These are phyloP conservation scores for Leptodirus hochenwartii DNA, from an alignment of 2,888 invertebrate species.

Conservation along the genomic window DNA sequence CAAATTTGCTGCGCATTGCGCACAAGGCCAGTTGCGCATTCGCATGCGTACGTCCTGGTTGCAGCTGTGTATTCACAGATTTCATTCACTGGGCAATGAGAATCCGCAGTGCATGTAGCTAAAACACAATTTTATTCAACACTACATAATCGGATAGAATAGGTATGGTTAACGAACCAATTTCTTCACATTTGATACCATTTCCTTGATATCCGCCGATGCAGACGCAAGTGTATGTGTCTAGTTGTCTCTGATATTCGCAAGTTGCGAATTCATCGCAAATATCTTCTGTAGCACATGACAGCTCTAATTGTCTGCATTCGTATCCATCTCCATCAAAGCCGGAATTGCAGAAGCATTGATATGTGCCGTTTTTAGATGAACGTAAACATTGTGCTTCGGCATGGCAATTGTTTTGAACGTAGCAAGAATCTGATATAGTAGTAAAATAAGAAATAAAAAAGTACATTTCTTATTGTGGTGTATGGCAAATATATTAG, in stretches of 20 bases:
- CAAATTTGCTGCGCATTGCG: conserved; percentile 45
- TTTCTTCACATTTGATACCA: conserved; percentile 54
- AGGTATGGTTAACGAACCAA: conserved; percentile 26
- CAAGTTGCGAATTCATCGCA: conserved; percentile 65
- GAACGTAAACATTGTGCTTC: conserved; percentile 39
- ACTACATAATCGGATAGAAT: neutral
- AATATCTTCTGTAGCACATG: conserved; percentile 37
- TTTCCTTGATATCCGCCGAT: conserved; percentile 66
- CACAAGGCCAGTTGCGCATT: conserved; percentile 56
- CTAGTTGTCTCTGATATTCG: conserved; percentile 43
- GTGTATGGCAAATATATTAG: too few species aligned
- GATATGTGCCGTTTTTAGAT: conserved; percentile 45
- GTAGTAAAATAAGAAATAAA: conserved; percentile 9
- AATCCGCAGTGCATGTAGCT: conserved; percentile 39
- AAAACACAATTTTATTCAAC: conserved; percentile 10
- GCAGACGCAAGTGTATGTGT: conserved; percentile 57
- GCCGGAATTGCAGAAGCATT: conserved; percentile 64
- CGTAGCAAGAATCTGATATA: conserved; percentile 46
- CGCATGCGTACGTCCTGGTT: conserved; percentile 47
- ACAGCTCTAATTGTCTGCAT: conserved; percentile 35
- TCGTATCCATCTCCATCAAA: conserved; percentile 57
- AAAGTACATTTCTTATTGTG: conserved; percentile 1
- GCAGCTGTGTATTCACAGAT: conserved; percentile 47
- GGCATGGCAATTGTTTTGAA: conserved; percentile 60
- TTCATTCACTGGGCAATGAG: conserved; percentile 51